phyloP scores from a whole-genome alignment of 1,140 invertebrate genomes.

The Atta cephalotes region DNA sequence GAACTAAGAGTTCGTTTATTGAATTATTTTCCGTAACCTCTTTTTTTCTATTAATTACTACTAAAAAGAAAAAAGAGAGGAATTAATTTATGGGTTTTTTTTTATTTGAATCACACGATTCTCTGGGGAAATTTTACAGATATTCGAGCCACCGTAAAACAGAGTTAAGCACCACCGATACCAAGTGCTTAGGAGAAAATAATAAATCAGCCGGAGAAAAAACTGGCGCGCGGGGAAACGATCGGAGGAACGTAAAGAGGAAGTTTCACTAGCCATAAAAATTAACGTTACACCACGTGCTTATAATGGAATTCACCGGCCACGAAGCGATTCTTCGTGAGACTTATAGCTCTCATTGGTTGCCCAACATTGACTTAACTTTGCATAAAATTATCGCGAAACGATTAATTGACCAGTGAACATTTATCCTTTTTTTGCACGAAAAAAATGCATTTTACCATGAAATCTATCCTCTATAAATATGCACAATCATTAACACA shows the following conservation, averaged over 20 bases:
- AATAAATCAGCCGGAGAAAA: constrained; percentile 46
- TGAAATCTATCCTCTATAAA: neutral
- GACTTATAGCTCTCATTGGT: constrained; percentile 50
- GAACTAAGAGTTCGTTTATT: neutral
- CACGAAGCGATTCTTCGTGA: constrained; percentile 44
- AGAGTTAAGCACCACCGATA: constrained; percentile 43
- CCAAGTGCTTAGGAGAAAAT: constrained; percentile 40
- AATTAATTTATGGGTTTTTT: constrained; percentile 1
- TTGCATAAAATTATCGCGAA: constrained; percentile 48
- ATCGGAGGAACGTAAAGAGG: constrained; percentile 35
- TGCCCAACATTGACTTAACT: constrained; percentile 37
- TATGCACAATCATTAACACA: neutral
- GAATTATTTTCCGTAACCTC: neutral
- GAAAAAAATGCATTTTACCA: neutral
- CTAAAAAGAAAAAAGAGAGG: neutral
- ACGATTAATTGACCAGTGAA: constrained; percentile 30
- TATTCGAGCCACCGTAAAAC: constrained; percentile 34
- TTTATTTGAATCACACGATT: neutral
- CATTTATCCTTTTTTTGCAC: neutral
- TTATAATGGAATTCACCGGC: constrained; percentile 58
- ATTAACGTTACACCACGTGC: constrained; percentile 61
- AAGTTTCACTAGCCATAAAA: constrained; percentile 61
- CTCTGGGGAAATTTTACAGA: constrained; percentile 26
- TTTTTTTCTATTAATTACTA: constrained; percentile 1
- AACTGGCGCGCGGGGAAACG: constrained; percentile 11